Evolutionary conservation across 2,113 vertebrate genomes (phyloP).

Genomic region (Struthidea cinerea): DNA sequence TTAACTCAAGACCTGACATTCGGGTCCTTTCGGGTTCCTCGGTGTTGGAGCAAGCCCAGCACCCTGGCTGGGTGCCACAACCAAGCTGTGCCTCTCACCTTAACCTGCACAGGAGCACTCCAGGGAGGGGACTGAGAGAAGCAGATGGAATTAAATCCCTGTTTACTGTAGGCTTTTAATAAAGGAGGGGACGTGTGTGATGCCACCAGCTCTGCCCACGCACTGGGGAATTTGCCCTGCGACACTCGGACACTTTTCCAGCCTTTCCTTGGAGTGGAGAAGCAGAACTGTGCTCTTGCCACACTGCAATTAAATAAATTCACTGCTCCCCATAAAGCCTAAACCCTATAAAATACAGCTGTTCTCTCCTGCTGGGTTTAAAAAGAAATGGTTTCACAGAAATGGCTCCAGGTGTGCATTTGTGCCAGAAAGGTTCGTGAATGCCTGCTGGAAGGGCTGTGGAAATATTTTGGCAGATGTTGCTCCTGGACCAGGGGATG

Average conservation of each 20-base stretch:
- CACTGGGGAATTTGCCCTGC: neutral
- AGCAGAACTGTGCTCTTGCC: neutral
- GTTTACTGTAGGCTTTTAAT: neutral
- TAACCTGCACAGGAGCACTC: neutral
- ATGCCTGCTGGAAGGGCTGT: neutral
- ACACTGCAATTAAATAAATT: neutral
- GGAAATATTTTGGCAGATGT: constrained; percentile 6
- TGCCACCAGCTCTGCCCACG: neutral
- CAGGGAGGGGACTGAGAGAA: neutral
- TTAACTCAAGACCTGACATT: neutral
- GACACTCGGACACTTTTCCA: neutral
- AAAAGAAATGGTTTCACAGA: neutral
- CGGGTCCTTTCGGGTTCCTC: neutral
- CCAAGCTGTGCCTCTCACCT: neutral
- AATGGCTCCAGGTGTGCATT: neutral
- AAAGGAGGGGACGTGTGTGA: neutral
- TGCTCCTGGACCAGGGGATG: neutral
- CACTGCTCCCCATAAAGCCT: neutral
- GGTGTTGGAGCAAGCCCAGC: neutral
- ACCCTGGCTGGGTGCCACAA: neutral
- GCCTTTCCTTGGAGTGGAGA: neutral
- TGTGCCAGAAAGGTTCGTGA: neutral
- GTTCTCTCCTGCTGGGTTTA: neutral
- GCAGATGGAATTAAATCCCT: neutral
- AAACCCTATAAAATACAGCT: constrained; percentile 12